Base-by-base conservation (phyloP, 1,140 invertebrate species). In the Drosophila tropicalis region DNA sequence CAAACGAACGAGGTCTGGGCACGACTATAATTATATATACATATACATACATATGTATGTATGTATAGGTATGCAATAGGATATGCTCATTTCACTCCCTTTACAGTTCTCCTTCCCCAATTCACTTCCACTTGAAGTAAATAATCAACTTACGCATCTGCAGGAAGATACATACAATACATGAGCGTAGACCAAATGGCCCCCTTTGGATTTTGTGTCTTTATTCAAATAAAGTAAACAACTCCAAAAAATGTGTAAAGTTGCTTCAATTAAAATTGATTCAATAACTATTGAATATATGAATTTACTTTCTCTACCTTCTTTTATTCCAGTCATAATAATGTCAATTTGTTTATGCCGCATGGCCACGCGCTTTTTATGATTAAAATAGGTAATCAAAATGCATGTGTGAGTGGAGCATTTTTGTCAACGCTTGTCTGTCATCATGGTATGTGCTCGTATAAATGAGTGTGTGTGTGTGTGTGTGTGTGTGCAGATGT, bases 131-230 rank as follows among this genome's bases (percentile, higher is more conserved):
- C 29, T 56, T 76, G 67, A 67, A 81, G 67, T 70, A 82, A 87
- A 87, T 82, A 87, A 86, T 86, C 82, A 86, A 87, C 83, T 83
- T 82, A 86, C 68, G 76, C 79, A 87, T 78, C 71, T 77, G 61
- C 71, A 76, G 44, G 67, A 65, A 29, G 66, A 70, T 29, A 70
- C 51, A 56, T 56, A 60, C 17, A 41, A 34, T 6, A 54, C 41
- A 19, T 7, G 4, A 40, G 12, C 61, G 61, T 40, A 41, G 61
- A 10, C 10, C 0, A 9, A 17, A 15, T 3, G 10, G 6, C 6
- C 25, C 17, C 15, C 41, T 15, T 47, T 17, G 0, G 0, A 5
- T 10, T 36, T 0, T 36, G 1, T 9, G 5, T 12, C 6, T 29
- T 5, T 5, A 29, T 29, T 29, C 0, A 29, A 29, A 36, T 2